Base-by-base conservation (phyloP, 2,113 vertebrate species). In the Chloropsis cyanopogon region DNA sequence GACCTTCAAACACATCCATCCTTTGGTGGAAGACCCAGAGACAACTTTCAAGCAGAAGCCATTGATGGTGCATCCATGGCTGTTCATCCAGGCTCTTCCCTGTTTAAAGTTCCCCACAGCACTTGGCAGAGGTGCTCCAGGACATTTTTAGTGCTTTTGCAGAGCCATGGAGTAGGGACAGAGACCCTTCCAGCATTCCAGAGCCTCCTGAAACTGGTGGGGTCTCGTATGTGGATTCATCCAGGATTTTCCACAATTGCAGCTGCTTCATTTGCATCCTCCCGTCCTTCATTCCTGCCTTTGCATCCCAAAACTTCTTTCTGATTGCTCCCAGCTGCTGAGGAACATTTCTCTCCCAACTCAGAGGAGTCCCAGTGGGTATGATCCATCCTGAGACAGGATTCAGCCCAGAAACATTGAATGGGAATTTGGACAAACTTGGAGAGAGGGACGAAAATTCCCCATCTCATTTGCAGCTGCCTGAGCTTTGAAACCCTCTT, bases 151-250 rank as follows among this genome's bases (percentile, higher is more conserved):
- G 59, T 24, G 41, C 28, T 84, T 78, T 5, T 52, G 16, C 26
- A 50, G 42, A 89, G n/a, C n/a, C 2, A 3, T 2, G 13, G 39
- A 69, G 65, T 37, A 50, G 33, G 14, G 52, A 49, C 12, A 42
- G 5, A 28, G 37, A 61, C 56, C 41, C 33, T 60, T 68, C n/a
- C 39, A 37, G 14, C 8, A 23, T 1, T 10, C 26, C 24, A 88
- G 4, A 75, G 1, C 21, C 28, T 50, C 37, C 42, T 64, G 85
- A 57, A 46, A 52, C 0, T 0, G 0, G 9, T n/a, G 23, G 17
- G 7, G 4, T 77, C 59, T 59, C 22, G 71, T 77, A 37, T 41
- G 11, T 21, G 11, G 7, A 12, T 73, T 7, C 19, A 69, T 15
- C 29, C 49, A 54, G 33, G 29, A 23, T 84, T 78, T 78, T 79